Evolutionary conservation across 2,797 vertebrate species (phyloP).

Genomic region (Hirundo rustica): DNA sequence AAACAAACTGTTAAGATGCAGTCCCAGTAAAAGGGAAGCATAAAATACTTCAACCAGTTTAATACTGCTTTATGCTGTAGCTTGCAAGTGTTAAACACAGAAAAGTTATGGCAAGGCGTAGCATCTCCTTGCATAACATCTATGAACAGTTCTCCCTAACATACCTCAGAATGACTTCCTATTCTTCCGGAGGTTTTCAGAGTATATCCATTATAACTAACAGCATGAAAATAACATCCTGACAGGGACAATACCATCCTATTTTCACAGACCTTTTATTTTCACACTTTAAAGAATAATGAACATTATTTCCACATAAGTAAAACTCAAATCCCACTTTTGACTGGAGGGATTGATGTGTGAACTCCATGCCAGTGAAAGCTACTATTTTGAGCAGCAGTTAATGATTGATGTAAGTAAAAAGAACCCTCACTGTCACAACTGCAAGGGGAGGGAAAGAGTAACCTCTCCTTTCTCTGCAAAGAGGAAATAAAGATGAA

Average conservation of each 20-base stretch:
- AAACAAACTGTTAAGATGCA: background rate
- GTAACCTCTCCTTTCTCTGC: background rate
- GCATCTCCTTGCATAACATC: background rate
- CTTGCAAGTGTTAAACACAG: background rate
- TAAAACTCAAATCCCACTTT: background rate
- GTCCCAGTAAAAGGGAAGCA: background rate
- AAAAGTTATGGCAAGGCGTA: background rate
- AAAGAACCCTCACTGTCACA: background rate
- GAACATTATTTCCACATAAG: background rate
- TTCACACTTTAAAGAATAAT: slow-evolving; percentile 5
- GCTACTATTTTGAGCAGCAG: background rate
- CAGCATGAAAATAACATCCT: background rate
- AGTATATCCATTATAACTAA: background rate
- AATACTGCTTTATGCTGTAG: background rate
- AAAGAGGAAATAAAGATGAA: background rate
- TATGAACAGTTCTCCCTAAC: background rate
- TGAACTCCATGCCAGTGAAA: background rate
- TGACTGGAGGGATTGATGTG: background rate
- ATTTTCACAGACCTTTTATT: background rate
- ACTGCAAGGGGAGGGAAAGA: too few species aligned
- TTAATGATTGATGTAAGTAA: background rate
- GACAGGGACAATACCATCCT: background rate
- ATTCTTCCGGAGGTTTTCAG: background rate
- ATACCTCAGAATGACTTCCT: background rate
- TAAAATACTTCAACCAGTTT: background rate